Conservation (phyloP, 2,888 invertebrate genomes). For the Pseudoips prasinana region DNA sequence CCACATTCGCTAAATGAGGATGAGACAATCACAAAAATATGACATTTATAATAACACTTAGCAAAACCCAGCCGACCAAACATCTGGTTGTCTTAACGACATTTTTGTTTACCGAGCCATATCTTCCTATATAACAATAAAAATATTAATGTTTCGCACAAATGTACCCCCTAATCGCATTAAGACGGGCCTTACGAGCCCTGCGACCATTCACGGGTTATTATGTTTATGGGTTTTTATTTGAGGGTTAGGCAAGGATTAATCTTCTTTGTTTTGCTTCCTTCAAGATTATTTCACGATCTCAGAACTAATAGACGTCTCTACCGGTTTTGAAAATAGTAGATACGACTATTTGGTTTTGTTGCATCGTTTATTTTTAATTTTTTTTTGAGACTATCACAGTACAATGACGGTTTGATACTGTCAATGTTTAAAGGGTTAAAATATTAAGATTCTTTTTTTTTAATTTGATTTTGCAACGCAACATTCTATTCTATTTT, state of each 20-base stretch:
- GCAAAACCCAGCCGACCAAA: conserved; percentile 13
- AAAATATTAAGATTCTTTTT: too few species aligned
- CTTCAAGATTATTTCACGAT: conserved; percentile 14
- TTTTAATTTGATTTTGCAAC: too few species aligned
- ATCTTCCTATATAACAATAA: conserved; percentile 68
- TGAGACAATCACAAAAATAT: conserved; percentile 14
- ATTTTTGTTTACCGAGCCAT: conserved; percentile 71
- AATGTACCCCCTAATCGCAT: conserved; percentile 65
- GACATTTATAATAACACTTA: conserved; percentile 14
- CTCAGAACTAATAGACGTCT: too few species aligned
- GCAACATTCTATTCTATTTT: too few species aligned
- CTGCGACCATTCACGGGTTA: conserved; percentile 74
- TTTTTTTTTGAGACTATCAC: too few species aligned
- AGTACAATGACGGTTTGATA: too few species aligned
- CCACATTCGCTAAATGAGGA: conserved; percentile 1
- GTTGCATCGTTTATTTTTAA: too few species aligned
- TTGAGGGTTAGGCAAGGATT: conserved; percentile 44
- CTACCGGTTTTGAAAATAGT: too few species aligned
- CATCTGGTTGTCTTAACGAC: conserved; percentile 61
- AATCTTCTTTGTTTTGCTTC: conserved; percentile 27
- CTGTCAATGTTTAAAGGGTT: too few species aligned
- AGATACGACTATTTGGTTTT: too few species aligned
- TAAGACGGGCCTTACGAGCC: conserved; percentile 43
- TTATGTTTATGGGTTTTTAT: conserved; percentile 73
- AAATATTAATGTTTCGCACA: conserved; percentile 73